Percentiles rank a stretch among this genome's conserved stretches.
Evolutionary conservation across 2,888 invertebrate genomes (phyloP).

Genomic region (Lacanobia wlatinum): DNA sequence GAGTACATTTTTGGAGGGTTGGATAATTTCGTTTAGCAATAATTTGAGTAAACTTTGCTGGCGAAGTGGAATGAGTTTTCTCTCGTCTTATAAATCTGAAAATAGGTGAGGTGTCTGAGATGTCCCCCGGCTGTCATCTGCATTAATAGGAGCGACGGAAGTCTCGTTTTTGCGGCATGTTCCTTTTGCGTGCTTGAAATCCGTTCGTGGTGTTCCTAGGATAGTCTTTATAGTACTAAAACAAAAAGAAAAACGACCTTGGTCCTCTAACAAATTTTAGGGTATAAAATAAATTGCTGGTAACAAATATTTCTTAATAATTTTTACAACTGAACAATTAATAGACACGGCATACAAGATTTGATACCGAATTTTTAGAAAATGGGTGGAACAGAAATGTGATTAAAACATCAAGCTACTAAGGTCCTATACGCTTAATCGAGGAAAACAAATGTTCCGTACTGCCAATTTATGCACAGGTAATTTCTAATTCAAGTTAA

Average conservation of each 20-base stretch:
- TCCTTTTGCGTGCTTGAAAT: neutral
- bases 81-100: neutral
- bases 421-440: too few relatives aligned
- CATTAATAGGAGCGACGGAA: neutral
- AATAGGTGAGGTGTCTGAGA: neutral
- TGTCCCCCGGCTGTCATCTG: neutral
- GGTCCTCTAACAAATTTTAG: too few relatives aligned
- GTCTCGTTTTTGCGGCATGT: neutral
- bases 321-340: neutral
- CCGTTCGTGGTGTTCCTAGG: neutral
- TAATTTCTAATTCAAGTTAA: neutral
- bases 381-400: neutral
- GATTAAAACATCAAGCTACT: neutral
- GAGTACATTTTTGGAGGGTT: neutral
- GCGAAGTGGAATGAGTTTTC: neutral
- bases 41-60: constrained; percentile 5
- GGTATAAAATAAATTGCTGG: neutral
- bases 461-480: neutral
- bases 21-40: neutral
- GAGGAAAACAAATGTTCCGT: neutral
- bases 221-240: neutral
- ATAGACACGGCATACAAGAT: neutral
- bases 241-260: neutral
- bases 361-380: neutral
- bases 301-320: neutral